Evolutionary conservation across 2,797 vertebrate genomes (phyloP).

Genomic region (Oryzias dopingdopingensis): DNA sequence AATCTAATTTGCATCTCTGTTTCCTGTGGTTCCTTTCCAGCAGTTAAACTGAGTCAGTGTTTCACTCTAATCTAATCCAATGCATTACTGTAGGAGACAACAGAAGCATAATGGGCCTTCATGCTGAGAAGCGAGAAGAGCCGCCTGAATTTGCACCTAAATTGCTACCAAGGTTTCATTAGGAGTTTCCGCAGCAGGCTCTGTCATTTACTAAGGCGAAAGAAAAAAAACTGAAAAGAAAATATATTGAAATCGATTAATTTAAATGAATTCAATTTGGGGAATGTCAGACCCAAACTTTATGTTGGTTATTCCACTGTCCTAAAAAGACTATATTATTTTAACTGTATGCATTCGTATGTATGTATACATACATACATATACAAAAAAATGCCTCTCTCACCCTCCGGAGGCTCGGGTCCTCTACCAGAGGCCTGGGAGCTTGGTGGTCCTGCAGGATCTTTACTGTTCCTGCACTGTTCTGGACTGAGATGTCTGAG

Average conservation of each 20-base stretch:
- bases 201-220: not conserved
- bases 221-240: not conserved
- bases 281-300: too few relatives aligned
- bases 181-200: constrained; percentile 18
- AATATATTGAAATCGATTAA: constrained; percentile 6
- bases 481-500: too few relatives aligned
- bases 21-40: constrained; percentile 2
- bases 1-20: constrained; percentile 12
- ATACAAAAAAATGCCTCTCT: too few relatives aligned
- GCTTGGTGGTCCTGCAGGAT: too few relatives aligned
- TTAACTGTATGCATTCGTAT: too few relatives aligned
- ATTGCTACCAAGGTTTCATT: constrained; percentile 28
- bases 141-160: constrained; percentile 28
- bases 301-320: too few relatives aligned
- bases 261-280: too few relatives aligned
- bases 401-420: too few relatives aligned
- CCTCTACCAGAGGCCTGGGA: too few relatives aligned
- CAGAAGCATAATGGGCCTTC: constrained; percentile 28
- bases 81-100: constrained; percentile 33
- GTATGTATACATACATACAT: too few relatives aligned
- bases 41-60: constrained; percentile 27
- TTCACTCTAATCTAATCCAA: constrained; percentile 39
- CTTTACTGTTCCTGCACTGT: too few relatives aligned
- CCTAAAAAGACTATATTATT: too few relatives aligned
- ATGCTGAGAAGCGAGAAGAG: constrained; percentile 35